phyloP scores from a whole-genome alignment of 2,797 vertebrate genomes.

The Antrozous pallidus region DNA sequence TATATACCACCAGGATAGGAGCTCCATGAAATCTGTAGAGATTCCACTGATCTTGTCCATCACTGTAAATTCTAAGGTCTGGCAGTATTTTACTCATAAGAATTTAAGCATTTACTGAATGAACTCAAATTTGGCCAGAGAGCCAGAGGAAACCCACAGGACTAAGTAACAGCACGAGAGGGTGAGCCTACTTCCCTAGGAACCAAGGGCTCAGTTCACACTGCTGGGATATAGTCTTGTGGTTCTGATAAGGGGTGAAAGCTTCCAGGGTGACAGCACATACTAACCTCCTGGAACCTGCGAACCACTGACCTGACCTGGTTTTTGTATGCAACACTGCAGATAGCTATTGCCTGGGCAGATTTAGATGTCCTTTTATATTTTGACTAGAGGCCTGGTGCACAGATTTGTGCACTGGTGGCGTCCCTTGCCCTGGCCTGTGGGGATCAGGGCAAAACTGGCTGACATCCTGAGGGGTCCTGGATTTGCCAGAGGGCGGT shows the following conservation, averaged over 20 bases:
- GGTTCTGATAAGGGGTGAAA: background rate
- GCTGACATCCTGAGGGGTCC: too few species aligned
- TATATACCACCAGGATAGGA: background rate
- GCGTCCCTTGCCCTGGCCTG: too few species aligned
- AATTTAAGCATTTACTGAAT: background rate
- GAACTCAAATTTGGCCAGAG: background rate
- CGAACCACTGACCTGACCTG: background rate
- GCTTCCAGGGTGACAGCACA: background rate
- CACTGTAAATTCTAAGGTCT: background rate
- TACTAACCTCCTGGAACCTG: background rate
- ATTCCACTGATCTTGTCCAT: background rate
- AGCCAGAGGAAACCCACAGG: background rate
- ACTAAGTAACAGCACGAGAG: background rate
- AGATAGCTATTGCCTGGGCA: background rate
- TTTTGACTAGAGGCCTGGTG: background rate
- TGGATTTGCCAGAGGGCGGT: too few species aligned
- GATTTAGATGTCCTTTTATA: background rate
- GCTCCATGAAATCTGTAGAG: background rate
- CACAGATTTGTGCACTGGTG: too few species aligned
- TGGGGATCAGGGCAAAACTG: too few species aligned
- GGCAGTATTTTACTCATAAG: conserved; percentile 15
- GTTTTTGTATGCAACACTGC: background rate
- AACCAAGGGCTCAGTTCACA: background rate
- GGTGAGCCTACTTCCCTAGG: background rate
- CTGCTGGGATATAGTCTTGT: background rate